phyloP scores from a whole-genome alignment of 2,797 vertebrate species.

The Meda fulgida region DNA sequence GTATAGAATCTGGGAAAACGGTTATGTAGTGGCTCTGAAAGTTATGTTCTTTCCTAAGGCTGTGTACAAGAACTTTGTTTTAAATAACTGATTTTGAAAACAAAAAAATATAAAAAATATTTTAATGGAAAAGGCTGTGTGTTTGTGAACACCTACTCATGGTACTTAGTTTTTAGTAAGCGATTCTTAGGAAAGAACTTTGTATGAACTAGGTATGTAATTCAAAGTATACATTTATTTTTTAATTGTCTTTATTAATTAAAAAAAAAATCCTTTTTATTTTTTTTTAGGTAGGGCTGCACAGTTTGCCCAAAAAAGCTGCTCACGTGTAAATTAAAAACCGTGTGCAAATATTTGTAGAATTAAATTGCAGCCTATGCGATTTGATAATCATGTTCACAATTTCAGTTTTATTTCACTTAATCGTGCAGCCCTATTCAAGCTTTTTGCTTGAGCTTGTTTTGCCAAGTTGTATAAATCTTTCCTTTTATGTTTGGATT shows the following conservation, averaged over 20 bases:
- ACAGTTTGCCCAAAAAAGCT: neutral
- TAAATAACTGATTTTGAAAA: neutral
- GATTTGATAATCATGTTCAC: no score
- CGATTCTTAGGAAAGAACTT: slow-evolving; percentile 11
- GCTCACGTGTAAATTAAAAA: neutral
- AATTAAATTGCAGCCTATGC: neutral
- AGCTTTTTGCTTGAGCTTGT: neutral
- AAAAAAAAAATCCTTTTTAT: no score
- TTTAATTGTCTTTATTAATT: neutral
- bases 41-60: slow-evolving; percentile 20
- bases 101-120: neutral
- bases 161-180: neutral
- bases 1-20: neutral
- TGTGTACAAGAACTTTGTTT: neutral
- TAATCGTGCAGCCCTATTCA: neutral
- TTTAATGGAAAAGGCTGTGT: neutral
- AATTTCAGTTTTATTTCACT: neutral
- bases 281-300: neutral
- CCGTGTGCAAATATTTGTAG: neutral
- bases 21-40: neutral
- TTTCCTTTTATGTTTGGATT: neutral
- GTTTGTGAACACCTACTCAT: neutral
- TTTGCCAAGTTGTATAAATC: neutral
- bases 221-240: neutral
- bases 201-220: neutral